These are phyloP conservation scores for Macrotis lagotis DNA, from an alignment of 2,113 vertebrate species.

Conservation along the genomic window DNA sequence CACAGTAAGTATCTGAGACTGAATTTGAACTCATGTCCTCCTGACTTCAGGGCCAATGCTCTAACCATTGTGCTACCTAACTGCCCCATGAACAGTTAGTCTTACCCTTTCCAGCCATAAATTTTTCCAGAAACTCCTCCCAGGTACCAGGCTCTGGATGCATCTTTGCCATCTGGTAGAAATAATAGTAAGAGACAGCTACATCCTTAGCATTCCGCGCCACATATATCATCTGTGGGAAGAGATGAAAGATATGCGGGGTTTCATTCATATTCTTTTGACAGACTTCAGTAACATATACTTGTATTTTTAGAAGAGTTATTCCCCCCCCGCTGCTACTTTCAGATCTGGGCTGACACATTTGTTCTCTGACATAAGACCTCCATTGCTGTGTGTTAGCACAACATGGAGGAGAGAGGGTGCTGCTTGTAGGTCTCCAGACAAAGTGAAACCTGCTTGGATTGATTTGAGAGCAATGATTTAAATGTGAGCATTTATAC, in stretches of 20 bases:
- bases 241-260: not conserved
- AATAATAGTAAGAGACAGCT: constrained; percentile 86
- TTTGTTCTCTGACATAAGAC: not conserved
- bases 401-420: not conserved
- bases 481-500: not conserved
- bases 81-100: not conserved
- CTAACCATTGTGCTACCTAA: too few relatives aligned
- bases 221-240: constrained; percentile 84
- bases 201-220: constrained; percentile 87
- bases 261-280: not conserved
- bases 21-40: too few relatives aligned
- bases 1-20: too few relatives aligned
- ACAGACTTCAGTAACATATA: not conserved
- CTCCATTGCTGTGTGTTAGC: not conserved
- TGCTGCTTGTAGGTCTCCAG: not conserved
- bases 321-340: not conserved
- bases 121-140: constrained; percentile 82
- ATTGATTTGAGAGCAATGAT: not conserved
- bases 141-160: constrained; percentile 85
- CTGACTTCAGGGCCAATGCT: too few relatives aligned
- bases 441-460: not conserved
- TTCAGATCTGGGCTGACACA: not conserved
- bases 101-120: constrained; percentile 82
- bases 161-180: constrained; percentile 83
- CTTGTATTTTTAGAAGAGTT: not conserved